These are phyloP conservation scores for Champsocephalus gunnari DNA, from an alignment of 2,797 vertebrate species.

Conservation along the genomic window DNA sequence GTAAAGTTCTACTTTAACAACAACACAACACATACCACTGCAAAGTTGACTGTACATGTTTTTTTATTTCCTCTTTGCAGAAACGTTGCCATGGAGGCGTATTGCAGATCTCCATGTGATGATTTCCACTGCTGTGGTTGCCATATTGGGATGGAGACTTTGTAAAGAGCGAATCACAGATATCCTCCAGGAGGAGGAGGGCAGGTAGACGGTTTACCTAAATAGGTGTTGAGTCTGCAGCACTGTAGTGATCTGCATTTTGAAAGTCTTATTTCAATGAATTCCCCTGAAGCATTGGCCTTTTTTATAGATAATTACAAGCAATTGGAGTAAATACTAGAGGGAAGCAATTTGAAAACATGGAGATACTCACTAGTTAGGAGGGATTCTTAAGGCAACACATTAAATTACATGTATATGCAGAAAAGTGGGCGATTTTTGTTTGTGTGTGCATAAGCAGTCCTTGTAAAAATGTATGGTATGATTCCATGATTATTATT, in stretches of 20 bases:
- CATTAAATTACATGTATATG: too few species aligned
- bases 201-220: slow-evolving; percentile 68
- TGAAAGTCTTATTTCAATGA: too few species aligned
- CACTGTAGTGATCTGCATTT: neutral
- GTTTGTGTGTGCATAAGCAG: too few species aligned
- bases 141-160: slow-evolving; percentile 78
- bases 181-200: slow-evolving; percentile 85
- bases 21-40: neutral
- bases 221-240: neutral
- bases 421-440: too few species aligned
- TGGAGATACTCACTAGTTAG: too few species aligned
- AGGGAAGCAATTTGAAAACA: too few species aligned
- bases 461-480: too few species aligned
- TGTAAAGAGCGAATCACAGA: slow-evolving; percentile 59
- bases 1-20: rapidly evolving
- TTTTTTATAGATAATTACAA: too few species aligned
- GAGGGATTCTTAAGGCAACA: too few species aligned
- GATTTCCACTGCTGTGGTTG: slow-evolving; percentile 60
- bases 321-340: too few species aligned
- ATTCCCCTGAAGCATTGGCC: too few species aligned
- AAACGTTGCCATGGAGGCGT: slow-evolving; percentile 78
- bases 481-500: too few species aligned
- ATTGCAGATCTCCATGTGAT: slow-evolving; percentile 79
- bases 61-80: slow-evolving; percentile 51
- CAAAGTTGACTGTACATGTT: neutral